phyloP scores from a whole-genome alignment of 1,140 invertebrate genomes.

The Physella acuta region DNA sequence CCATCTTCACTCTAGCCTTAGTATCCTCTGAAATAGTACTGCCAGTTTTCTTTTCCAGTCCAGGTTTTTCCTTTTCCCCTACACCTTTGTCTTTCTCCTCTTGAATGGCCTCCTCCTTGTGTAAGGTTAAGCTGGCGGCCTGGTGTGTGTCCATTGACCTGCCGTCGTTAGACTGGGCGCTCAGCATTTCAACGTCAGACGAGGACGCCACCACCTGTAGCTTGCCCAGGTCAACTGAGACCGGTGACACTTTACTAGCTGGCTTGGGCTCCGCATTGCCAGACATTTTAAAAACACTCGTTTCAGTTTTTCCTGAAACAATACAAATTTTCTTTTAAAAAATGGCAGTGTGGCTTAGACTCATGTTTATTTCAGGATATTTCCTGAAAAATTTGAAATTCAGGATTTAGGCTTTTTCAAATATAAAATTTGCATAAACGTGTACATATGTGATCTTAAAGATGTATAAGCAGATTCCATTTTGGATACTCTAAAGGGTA shows the following conservation, averaged over 20 bases:
- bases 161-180: conserved; percentile 46
- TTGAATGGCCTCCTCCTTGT: conserved; percentile 9
- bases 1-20: conserved; percentile 52
- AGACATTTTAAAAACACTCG: conserved; percentile 35
- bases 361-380: too few species aligned
- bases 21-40: conserved; percentile 52
- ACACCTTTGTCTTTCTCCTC: conserved; percentile 10
- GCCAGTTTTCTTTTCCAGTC: conserved; percentile 16
- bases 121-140: background rate
- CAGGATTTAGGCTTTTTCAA: too few species aligned
- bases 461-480: too few species aligned
- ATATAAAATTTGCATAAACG: too few species aligned
- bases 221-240: conserved; percentile 34
- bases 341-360: too few species aligned
- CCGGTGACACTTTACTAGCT: conserved; percentile 32
- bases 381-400: too few species aligned
- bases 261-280: conserved; percentile 12
- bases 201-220: conserved; percentile 27
- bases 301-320: too few species aligned
- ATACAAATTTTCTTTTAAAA: too few species aligned
- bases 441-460: too few species aligned
- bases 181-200: conserved; percentile 55
- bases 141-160: conserved; percentile 28
- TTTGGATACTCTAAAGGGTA: too few species aligned
- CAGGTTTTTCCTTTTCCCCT: conserved; percentile 2